These are phyloP conservation scores for Coptotermes formosanus DNA, from an alignment of 1,140 invertebrate species.

Conservation along the genomic window DNA sequence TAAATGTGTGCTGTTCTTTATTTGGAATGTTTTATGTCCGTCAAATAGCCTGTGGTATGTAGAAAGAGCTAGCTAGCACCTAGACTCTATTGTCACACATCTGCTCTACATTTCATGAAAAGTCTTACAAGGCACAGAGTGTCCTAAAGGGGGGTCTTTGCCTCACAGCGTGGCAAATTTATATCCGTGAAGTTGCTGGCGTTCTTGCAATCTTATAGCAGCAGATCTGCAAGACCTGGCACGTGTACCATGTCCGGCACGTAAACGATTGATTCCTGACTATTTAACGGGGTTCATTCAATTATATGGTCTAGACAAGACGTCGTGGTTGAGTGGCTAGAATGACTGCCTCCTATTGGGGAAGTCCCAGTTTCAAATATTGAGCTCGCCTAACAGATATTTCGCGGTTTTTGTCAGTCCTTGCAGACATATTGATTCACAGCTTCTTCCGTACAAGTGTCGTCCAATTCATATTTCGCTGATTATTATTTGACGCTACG, in stretches of 20 bases:
- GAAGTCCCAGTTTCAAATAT: too few species aligned
- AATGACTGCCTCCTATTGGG: too few species aligned
- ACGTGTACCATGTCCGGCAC: not conserved
- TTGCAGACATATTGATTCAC: too few species aligned
- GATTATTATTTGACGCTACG: too few species aligned
- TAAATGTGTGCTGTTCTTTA: not conserved
- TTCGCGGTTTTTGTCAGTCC: too few species aligned
- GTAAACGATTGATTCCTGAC: too few species aligned
- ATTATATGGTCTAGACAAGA: too few species aligned
- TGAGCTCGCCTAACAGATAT: too few species aligned
- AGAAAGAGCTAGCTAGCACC: not conserved
- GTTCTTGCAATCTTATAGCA: not conserved
- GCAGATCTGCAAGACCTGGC: not conserved
- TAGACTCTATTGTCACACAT: not conserved
- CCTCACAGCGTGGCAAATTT: not conserved
- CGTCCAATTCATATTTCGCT: too few species aligned
- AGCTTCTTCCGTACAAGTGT: too few species aligned
- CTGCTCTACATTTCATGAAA: slow-evolving; percentile 12
- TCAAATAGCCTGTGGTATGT: not conserved
- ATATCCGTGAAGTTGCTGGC: not conserved
- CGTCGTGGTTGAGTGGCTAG: too few species aligned
- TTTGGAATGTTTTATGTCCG: not conserved
- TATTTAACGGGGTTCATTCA: too few species aligned
- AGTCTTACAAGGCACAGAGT: not conserved
- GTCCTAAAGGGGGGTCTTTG: slow-evolving; percentile 5